phyloP scores from a whole-genome alignment of 2,113 vertebrate genomes.

The Spilogale gracilis region DNA sequence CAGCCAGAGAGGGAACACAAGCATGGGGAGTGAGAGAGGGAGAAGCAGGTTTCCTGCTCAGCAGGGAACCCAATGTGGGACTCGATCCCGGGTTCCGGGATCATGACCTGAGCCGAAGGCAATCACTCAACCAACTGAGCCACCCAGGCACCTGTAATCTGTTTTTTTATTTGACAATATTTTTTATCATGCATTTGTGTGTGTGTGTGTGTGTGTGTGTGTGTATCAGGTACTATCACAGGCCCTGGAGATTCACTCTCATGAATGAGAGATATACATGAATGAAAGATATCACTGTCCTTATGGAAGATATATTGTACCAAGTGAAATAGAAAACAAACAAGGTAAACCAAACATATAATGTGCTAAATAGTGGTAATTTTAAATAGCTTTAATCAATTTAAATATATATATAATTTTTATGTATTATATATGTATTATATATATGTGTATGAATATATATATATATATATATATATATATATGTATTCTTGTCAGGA shows the following conservation, averaged over 20 bases:
- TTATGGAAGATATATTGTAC: background rate
- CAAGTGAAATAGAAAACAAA: background rate
- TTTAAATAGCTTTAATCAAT: background rate
- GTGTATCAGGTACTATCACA: background rate
- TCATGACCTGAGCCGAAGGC: no score
- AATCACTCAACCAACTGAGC: no score
- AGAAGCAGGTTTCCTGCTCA: no score
- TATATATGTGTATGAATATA: background rate
- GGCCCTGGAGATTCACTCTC: background rate
- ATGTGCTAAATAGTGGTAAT: background rate
- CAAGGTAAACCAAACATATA: background rate
- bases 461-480: background rate
- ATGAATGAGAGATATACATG: background rate
- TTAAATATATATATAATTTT: background rate
- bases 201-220: background rate
- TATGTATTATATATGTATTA: no score
- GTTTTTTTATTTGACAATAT: background rate
- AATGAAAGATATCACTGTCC: background rate
- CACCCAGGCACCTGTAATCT: no score
- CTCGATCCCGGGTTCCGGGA: no score
- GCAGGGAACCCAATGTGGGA: no score
- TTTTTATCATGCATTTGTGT: background rate
- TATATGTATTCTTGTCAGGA: background rate
- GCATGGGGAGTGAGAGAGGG: no score
- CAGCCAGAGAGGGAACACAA: no score